Evolutionary conservation across 2,888 invertebrate species (phyloP), one percentile per base, ranked within the genome.

Genomic region (Latrodectus hesperus): DNA sequence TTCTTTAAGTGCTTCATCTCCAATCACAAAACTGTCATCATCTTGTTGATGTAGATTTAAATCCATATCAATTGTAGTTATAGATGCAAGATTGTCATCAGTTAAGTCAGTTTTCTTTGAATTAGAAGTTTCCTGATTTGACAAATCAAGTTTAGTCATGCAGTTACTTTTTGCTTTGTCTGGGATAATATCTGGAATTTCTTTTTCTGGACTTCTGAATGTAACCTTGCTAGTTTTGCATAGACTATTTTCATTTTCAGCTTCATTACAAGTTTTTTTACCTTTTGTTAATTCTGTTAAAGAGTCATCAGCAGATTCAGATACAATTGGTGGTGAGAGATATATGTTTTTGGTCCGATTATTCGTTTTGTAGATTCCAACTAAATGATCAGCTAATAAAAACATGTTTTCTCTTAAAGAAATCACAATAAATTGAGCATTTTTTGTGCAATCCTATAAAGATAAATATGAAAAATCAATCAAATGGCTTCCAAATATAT

Each of bases 351-450:
- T 95, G 0, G 98, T 97, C 91, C 96, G 96, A 92, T 99, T 96
- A 90, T 95, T 94, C 0, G 96, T 96, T 93, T 99, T 99, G 93
- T 96, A 99, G 90, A 99, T 99, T 1, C 99, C 99, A 16, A 99
- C 95, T 10, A 99, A 94, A 84, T 96, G 94, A 92, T 99, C 96
- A 0, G 97, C 96, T 17, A 98, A 93, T 91, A 99, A 99, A 92
- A 99, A 99, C 99, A 99, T 99, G 92, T 99, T 98, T 89, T 97
- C 96, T 0, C 99, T 94, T 64, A 99, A 94, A 0, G 99, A 99
- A 89, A 99, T 99, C 90, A 99, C 97, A 89, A 99, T 97, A 91
- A 99, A 99, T 92, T 99, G 99, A 0, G 99, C 98, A 93, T 99
- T 98, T 92, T 96, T 97, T 0, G 99, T 98, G 55, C 98, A 94